phyloP scores from a whole-genome alignment of 2,113 vertebrate genomes.

The Oreotrochilus melanogaster region DNA sequence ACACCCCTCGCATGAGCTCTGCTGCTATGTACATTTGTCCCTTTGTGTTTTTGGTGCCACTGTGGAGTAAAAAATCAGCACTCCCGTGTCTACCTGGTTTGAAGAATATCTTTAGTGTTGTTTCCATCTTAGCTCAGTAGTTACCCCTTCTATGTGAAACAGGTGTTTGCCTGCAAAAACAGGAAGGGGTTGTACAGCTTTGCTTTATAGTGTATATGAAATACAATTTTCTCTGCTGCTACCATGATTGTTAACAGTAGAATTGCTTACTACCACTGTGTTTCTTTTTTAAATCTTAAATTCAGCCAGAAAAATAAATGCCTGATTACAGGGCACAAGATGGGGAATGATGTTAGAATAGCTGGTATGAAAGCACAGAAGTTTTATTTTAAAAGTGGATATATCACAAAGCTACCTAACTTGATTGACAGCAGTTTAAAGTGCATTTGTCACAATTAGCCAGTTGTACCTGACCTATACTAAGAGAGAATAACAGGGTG shows the following conservation, averaged over 20 bases:
- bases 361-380: background rate
- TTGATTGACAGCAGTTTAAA: constrained; percentile 35
- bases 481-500: constrained; percentile 12
- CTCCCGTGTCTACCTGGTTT: fast-evolving
- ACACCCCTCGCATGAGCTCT: fast-evolving
- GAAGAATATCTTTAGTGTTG: background rate
- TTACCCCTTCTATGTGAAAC: background rate
- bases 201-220: background rate
- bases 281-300: background rate
- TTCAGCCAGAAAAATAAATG: background rate
- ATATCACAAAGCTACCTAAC: background rate
- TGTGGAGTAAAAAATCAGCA: background rate
- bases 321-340: background rate
- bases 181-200: background rate
- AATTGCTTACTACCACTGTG: background rate
- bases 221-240: background rate
- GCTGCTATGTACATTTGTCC: background rate
- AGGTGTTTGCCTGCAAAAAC: background rate
- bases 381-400: background rate
- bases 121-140: background rate
- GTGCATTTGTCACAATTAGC: constrained; percentile 22
- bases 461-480: background rate
- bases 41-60: background rate
- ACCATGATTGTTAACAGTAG: background rate
- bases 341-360: background rate